phyloP scores from a whole-genome alignment of 2,113 vertebrate species.

The Ailurus styani region DNA sequence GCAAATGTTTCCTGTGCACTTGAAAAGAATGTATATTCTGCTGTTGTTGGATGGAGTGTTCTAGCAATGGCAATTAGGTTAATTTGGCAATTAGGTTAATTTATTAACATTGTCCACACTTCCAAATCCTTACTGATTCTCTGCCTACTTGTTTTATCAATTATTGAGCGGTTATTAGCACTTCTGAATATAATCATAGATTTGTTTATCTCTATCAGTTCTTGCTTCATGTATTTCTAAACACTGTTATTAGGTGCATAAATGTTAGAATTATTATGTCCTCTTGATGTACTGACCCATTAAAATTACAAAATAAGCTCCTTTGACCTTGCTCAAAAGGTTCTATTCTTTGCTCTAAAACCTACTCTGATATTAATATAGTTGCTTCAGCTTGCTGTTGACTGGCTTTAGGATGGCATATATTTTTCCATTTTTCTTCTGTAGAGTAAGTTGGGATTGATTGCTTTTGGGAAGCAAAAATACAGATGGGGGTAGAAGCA shows the following conservation, averaged over 20 bases:
- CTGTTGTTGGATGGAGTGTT: neutral
- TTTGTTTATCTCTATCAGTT: neutral
- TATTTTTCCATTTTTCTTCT: slow-evolving; percentile 22
- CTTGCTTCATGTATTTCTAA: slow-evolving; percentile 3
- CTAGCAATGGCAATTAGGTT: neutral
- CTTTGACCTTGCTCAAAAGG: neutral
- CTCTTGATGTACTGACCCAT: neutral
- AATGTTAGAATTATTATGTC: neutral
- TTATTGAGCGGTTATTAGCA: neutral
- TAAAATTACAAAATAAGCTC: neutral
- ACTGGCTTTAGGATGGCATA: neutral
- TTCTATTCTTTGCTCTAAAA: slow-evolving; percentile 18
- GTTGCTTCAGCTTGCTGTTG: neutral
- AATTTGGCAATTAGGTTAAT: neutral
- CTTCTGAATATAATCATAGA: neutral
- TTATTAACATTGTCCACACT: neutral
- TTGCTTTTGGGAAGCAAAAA: slow-evolving; percentile 42
- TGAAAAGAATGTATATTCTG: neutral
- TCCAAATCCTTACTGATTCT: neutral
- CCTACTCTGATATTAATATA: neutral
- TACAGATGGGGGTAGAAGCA: slow-evolving; percentile 13
- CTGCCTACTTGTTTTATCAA: neutral
- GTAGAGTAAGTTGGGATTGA: neutral
- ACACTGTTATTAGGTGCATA: neutral
- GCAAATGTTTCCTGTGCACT: neutral